Conservation (phyloP, 2,888 invertebrate species). For the Drosophila anomalipes region DNA sequence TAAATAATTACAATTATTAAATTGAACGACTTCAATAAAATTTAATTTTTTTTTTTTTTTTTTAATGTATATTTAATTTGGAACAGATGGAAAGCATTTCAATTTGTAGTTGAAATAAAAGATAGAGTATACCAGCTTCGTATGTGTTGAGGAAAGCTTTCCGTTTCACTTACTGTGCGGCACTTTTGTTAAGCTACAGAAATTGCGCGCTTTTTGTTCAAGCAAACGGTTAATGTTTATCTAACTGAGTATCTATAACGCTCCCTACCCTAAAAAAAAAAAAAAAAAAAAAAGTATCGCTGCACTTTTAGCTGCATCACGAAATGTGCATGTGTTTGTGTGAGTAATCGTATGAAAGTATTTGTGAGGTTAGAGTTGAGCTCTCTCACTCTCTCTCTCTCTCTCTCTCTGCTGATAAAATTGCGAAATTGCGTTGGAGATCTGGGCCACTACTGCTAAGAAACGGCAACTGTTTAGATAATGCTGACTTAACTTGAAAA, state of each 20-base stretch:
- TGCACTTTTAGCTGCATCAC: constrained; percentile 25
- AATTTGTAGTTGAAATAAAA: neutral
- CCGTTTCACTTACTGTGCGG: neutral
- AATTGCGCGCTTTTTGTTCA: constrained; percentile 42
- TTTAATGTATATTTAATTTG: neutral
- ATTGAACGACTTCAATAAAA: neutral
- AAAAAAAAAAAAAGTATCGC: constrained; percentile 24
- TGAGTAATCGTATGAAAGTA: constrained; percentile 11
- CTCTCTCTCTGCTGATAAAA: constrained; percentile 30
- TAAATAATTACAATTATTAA: neutral
- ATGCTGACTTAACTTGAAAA: constrained; percentile 69
- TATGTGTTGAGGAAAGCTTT: neutral
- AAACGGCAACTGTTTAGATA: constrained; percentile 59
- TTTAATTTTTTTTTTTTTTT: neutral
- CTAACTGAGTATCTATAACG: constrained; percentile 24
- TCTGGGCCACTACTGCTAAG: constrained; percentile 41
- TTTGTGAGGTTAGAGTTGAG: constrained; percentile 26
- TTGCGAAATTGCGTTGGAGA: constrained; percentile 43
- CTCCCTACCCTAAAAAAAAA: neutral
- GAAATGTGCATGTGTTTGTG: neutral
- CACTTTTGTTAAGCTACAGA: constrained; percentile 44
- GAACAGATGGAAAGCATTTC: neutral
- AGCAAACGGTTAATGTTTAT: constrained; percentile 51
- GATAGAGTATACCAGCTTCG: constrained; percentile 13
- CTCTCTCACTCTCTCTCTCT: constrained; percentile 15